Base-by-base conservation (phyloP, 2,113 vertebrate species). In the Prunella fulvescens region DNA sequence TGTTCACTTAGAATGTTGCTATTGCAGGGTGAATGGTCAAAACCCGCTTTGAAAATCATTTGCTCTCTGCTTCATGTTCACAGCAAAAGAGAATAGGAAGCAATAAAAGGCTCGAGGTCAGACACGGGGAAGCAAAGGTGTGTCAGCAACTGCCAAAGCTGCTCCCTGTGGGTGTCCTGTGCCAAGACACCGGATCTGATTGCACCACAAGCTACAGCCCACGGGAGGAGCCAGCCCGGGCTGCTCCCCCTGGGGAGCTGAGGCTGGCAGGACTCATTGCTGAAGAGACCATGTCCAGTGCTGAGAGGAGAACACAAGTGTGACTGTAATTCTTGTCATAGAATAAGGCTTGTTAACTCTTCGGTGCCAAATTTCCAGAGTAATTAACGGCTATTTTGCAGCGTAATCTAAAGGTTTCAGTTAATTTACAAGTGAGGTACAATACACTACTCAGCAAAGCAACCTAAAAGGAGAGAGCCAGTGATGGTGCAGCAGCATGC, bases 401-500 rank as follows among this genome's bases (percentile, higher is more conserved):
- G 96, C 71, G 86, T 97, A 85, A 90, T 95, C 96, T 94, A 93
- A 97, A 97, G 97, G 97, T 95, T 97, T 98, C 60, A 6, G 90
- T 95, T 93, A 53, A 85, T 93, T 97, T 96, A 97, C 97, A 97
- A 80, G 96, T 88, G 84, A 97, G 96, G 96, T 95, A 96, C 89
- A 88, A 92, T 94, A 95, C 90, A 97, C 97, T 93, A 88, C 91
- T 97, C 77, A 96, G 97, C 96, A 96, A 95, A 97, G 98, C 97
- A 97, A 97, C 97, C 97, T 96, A 64, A 96, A 96, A 97, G 94
- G 94, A 96, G 96, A 78, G 94, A 94, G 97, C 95, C 97, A 91
- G 90, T 57, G 80, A 96, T 96, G 97, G 97, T 96, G 97, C 94
- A 96, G 95, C 96, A 95, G 97, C 98, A 98, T 98, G 98, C 98